These are phyloP conservation scores for Theonella swinhoei DNA, from an alignment of 37 sponge, comb jelly and placozoan species.

Conservation along the genomic window DNA sequence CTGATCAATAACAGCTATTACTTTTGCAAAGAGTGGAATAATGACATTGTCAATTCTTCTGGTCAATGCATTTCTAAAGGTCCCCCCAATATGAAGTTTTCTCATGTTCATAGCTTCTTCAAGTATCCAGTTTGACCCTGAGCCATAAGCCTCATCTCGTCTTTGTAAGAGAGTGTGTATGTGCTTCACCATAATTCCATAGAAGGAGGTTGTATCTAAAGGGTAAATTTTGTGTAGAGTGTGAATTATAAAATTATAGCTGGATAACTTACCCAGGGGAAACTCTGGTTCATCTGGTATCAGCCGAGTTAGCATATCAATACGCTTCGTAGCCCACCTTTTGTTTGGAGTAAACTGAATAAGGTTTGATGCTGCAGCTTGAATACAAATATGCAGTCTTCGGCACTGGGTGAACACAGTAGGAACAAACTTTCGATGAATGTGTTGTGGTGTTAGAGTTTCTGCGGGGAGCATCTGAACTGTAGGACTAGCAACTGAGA, in stretches of 20 bases:
- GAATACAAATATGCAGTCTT: constrained; percentile 53
- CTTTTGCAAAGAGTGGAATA: constrained; percentile 58
- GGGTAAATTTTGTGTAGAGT: too few species aligned
- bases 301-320: constrained; percentile 31
- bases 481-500: too few species aligned
- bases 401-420: too few species aligned
- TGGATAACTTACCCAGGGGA: too few species aligned
- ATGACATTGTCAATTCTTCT: constrained; percentile 64
- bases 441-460: too few species aligned
- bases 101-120: constrained; percentile 56
- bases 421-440: too few species aligned
- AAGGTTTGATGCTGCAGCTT: constrained; percentile 51
- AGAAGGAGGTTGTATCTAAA: constrained; percentile 25
- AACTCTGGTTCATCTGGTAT: constrained; percentile 46
- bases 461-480: too few species aligned
- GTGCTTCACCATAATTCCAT: constrained; percentile 44
- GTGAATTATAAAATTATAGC: too few species aligned
- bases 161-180: constrained; percentile 10
- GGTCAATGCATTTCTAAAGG: constrained; percentile 51
- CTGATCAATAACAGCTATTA: constrained; percentile 59
- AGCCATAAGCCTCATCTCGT: constrained; percentile 36
- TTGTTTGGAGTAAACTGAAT: constrained; percentile 18
- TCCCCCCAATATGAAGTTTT: constrained; percentile 66
- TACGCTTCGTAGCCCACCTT: constrained; percentile 24
- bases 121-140: constrained; percentile 49